Percentiles rank a stretch among this genome's conserved stretches.
Conservation (phyloP, 2,113 vertebrate genomes). For the Phocoena sinus region DNA sequence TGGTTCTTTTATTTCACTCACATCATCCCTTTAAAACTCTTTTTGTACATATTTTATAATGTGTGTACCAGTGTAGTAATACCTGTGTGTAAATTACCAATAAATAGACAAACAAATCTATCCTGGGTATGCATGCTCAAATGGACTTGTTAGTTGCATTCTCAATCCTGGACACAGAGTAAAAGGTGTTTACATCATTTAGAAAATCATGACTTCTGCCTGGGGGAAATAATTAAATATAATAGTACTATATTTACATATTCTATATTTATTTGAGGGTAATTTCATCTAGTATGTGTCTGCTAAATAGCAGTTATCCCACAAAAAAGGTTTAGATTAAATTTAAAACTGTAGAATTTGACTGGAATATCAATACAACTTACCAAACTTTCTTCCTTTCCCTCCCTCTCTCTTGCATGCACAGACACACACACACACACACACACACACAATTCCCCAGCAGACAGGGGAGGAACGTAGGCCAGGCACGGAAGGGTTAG, state of each 20-base stretch:
- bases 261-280: background rate
- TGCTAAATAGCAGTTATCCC: background rate
- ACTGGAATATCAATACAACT: background rate
- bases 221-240: background rate
- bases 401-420: accelerated
- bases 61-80: background rate
- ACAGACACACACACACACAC: background rate
- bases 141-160: background rate
- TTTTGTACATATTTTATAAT: background rate
- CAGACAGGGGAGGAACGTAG: background rate
- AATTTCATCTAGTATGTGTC: background rate
- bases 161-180: background rate
- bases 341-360: background rate
- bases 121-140: accelerated
- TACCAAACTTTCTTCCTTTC: background rate
- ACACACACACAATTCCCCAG: background rate
- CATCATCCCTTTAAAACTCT: background rate
- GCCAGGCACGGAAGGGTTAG: accelerated
- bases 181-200: background rate
- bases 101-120: background rate
- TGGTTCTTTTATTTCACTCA: background rate
- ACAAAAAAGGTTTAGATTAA: background rate
- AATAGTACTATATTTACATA: background rate
- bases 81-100: background rate
- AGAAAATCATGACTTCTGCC: background rate